Evolutionary conservation across 2,113 vertebrate genomes (phyloP).

Genomic region (Myxocyprinus asiaticus): DNA sequence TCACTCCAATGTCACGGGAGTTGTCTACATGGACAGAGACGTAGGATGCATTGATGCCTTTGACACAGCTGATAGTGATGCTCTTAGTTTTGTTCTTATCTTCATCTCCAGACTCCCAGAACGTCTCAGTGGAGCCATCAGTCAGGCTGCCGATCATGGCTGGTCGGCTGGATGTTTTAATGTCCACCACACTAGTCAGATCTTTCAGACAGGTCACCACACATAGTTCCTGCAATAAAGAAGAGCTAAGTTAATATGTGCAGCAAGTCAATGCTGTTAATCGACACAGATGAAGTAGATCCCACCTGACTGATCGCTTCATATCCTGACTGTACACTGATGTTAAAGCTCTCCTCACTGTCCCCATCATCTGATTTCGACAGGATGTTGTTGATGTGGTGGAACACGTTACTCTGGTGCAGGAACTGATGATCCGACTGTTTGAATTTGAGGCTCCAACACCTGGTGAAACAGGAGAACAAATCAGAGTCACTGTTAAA

Average conservation of each 20-base stretch:
- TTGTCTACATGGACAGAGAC: constrained; percentile 97
- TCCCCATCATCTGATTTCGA: constrained; percentile 99
- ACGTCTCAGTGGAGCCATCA: constrained; percentile 96
- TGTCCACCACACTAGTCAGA: constrained; percentile 93
- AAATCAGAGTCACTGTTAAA: neutral
- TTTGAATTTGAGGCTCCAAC: constrained; percentile 99
- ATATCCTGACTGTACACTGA: constrained; percentile 95
- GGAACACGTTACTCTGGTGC: constrained; percentile 98
- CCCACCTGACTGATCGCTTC: constrained; percentile 94
- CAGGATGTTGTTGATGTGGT: constrained; percentile 99
- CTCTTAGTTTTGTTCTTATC: constrained; percentile 99
- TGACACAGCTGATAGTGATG: constrained; percentile 96
- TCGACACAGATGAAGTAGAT: neutral
- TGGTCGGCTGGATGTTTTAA: constrained; percentile 96
- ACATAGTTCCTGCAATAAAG: constrained; percentile 83
- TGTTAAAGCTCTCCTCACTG: constrained; percentile 98
- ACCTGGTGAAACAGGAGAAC: constrained; percentile 71
- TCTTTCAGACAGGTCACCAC: constrained; percentile 95
- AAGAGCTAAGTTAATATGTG: neutral
- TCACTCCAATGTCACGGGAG: constrained; percentile 97
- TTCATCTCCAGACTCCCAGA: constrained; percentile 99
- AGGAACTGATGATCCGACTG: constrained; percentile 98
- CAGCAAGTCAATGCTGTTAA: neutral
- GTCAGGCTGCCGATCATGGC: constrained; percentile 99
- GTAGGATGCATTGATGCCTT: constrained; percentile 92